Conservation (phyloP, 2,113 vertebrate species). For the Vanacampus margaritifer region DNA sequence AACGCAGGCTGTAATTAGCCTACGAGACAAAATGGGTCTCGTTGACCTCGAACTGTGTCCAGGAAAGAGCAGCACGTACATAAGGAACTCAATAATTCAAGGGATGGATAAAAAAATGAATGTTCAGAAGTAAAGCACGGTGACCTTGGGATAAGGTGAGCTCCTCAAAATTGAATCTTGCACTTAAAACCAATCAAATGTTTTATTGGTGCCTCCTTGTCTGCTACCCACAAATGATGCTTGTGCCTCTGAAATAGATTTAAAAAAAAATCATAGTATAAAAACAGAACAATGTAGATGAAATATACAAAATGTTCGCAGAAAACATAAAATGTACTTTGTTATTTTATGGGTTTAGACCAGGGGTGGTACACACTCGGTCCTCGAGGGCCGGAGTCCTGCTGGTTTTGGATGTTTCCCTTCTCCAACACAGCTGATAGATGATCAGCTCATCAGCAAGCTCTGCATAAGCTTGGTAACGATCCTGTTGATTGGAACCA, state of each 20-base stretch:
- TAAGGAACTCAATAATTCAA: not conserved
- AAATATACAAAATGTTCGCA: not conserved
- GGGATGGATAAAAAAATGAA: not conserved
- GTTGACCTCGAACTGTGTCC: constrained; percentile 16
- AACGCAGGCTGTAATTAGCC: constrained; percentile 13
- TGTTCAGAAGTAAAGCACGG: not conserved
- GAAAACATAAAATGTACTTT: not conserved
- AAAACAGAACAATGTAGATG: not conserved
- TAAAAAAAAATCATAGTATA: not conserved
- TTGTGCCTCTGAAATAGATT: not conserved
- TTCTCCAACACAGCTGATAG: no score
- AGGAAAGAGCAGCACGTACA: not conserved
- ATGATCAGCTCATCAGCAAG: no score
- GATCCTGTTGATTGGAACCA: no score
- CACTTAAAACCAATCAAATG: not conserved
- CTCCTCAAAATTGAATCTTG: constrained; percentile 8
- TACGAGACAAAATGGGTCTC: constrained; percentile 4
- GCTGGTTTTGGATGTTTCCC: no score
- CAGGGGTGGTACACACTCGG: no score
- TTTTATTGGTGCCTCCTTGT: not conserved
- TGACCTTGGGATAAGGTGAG: not conserved
- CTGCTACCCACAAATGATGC: not conserved
- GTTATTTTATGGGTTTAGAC: not conserved
- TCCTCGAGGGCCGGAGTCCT: no score
- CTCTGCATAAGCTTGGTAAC: no score